A percentile compares a stretch with the other conserved stretches of the same genome.
phyloP scores from a whole-genome alignment of 2,797 vertebrate species.

The Anabas testudineus region DNA sequence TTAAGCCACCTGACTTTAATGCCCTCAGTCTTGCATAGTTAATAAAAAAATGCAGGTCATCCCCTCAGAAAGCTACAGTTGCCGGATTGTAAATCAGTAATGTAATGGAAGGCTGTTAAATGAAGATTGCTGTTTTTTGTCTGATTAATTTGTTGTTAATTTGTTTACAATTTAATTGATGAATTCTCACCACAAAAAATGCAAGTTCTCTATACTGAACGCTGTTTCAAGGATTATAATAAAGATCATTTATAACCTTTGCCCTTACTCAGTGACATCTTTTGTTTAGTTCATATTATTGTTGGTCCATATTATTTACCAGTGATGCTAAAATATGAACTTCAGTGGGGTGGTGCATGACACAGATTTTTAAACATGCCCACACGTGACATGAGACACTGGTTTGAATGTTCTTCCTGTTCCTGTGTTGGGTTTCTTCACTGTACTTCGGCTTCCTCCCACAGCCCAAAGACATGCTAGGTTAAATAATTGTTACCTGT shows the following conservation, averaged over 20 bases:
- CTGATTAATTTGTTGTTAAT: slow-evolving; percentile 58
- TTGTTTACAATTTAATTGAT: slow-evolving; percentile 57
- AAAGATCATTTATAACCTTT: slow-evolving; percentile 86
- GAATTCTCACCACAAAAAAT: slow-evolving; percentile 73
- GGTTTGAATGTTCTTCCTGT: too few species aligned
- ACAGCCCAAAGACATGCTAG: too few species aligned
- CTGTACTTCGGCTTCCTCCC: too few species aligned
- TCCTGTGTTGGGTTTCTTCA: too few species aligned
- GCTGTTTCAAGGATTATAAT: slow-evolving; percentile 85
- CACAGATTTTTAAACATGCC: too few species aligned
- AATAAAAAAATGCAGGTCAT: slow-evolving; percentile 50
- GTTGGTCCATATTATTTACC: not conserved
- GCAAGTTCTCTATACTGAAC: slow-evolving; percentile 85
- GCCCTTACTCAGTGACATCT: slow-evolving; percentile 39
- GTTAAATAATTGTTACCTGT: too few species aligned
- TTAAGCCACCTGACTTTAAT: slow-evolving; percentile 38
- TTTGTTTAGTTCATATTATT: slow-evolving; percentile 14
- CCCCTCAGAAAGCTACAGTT: slow-evolving; percentile 43
- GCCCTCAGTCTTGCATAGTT: slow-evolving; percentile 66
- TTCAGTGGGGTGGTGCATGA: too few species aligned
- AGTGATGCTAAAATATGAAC: too few species aligned
- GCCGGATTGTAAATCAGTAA: slow-evolving; percentile 19
- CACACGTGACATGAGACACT: too few species aligned
- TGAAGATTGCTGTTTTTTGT: slow-evolving; percentile 38
- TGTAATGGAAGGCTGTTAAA: slow-evolving; percentile 47